Base-by-base conservation (phyloP, 2,888 invertebrate species). In the Galeopsomyia nigrocyanea region DNA sequence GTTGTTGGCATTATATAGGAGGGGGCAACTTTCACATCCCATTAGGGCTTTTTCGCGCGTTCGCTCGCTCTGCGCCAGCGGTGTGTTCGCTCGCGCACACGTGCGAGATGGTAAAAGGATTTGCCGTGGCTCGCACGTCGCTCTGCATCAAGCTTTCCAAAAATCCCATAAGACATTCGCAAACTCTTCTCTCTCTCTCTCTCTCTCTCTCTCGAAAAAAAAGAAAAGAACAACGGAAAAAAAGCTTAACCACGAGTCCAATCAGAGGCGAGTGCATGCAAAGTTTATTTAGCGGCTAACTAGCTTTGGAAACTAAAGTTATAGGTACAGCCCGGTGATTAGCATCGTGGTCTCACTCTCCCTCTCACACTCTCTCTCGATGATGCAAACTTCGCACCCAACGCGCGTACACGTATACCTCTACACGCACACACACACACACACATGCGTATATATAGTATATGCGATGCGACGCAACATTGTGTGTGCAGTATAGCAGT, bases 221-320 rank as follows among this genome's bases (percentile, higher is more conserved):
- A 13, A 7, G 22, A 14, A 57, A 31, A 57, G 16, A 55, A 22
- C 13, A 19, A 16, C 26, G 6, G 14, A 39, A 58, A 13, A 58
- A 19, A 58, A 3, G 19, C 16, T 3, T 5, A 39, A 39, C 39
- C 39, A 10, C 39, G 5, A 39, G 39, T 39, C 17, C 51, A 22
- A 49, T 19, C 61, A 14, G 22, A 49, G 61, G 61, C 50, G 65
- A 63, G 69, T 55, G 68, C 60, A 47, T 2, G 46, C 49, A 64
- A 64, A 65, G 64, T 68, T 67, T 67, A 61, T 57, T 71, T 21
- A 31, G 47, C 70, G 53, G 56, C 53, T 74, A 74, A 74, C 74
- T 65, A 71, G 74, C 74, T 74, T 74, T 68, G 17, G 64, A 51
- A 73, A 74, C 74, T 70, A 74, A 74, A 74, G 74, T 74, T 74